Base-by-base conservation (phyloP, 2,888 invertebrate genomes). In the Plebejus anna region DNA sequence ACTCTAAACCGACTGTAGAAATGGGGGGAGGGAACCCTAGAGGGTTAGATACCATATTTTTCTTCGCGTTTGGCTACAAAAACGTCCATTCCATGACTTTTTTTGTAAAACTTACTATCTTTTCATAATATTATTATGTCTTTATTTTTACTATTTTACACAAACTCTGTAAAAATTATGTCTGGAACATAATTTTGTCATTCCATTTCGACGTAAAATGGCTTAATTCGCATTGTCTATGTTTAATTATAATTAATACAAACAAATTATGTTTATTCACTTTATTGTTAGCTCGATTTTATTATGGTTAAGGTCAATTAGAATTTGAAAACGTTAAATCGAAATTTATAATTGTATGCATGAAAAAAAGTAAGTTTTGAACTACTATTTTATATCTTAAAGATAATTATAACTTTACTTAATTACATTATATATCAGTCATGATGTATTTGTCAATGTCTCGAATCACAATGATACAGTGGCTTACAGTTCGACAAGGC, bases 201-300 rank as follows among this genome's bases (percentile, higher is more conserved):
- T 59, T 59, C 59, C 59, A 59, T 59, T 59, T 22, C 2, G 59
- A 59, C n/a, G 59, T 59, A 59, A 59, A 59, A 59, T 59, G 59
- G 22, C 7, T 59, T 22, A 57, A 57, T 57, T 57, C 5, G n/a
- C 57, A 57, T 57, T n/a, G n/a, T 57, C 4, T 0, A 7, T 6
- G 22, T 22, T 7, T 22, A 7, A n/a, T n/a, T 59, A 22, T 7
- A n/a, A 59, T 59, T 59, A 59, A 55, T 1, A 16, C 4, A 55
- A 55, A 55, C 13, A 55, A 47, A 55, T 55, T 55, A 4, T 55
- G 22, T 22, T 22, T 22, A 22, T 22, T 22, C 22, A 55, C 55
- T 55, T 55, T 55, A 55, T 16, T 16, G 16, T 13, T 4, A 16
- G 4, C 11, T 55, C 16, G 16, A 16, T 55, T 55, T 47, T 11